These are phyloP conservation scores for Aphrophora alni DNA, from an alignment of 2,888 invertebrate genomes.

Conservation along the genomic window DNA sequence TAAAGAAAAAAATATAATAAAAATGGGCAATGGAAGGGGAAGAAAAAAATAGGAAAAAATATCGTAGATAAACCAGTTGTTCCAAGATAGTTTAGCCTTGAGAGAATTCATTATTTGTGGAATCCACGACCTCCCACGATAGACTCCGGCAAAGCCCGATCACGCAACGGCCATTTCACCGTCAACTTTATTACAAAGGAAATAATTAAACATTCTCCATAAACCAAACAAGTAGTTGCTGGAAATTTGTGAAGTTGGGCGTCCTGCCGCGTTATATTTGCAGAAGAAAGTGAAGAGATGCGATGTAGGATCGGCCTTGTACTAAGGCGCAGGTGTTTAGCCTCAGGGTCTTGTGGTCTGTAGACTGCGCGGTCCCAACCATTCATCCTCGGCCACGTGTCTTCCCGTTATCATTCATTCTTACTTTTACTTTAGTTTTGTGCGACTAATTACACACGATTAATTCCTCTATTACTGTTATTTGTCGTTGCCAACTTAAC, in stretches of 20 bases:
- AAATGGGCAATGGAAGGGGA: too few species aligned
- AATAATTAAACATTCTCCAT: neutral
- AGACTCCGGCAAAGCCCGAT: neutral
- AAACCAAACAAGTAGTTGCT: neutral
- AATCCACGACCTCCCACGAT: neutral
- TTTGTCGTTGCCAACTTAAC: too few species aligned
- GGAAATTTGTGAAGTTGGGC: neutral
- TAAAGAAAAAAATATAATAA: too few species aligned
- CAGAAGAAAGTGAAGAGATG: neutral
- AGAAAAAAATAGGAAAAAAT: too few species aligned
- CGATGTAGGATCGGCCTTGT: neutral
- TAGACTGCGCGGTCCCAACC: neutral
- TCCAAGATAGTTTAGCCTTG: too few species aligned
- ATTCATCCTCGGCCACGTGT: neutral
- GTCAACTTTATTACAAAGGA: neutral
- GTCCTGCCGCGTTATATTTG: constrained; percentile 1
- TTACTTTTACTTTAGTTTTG: neutral
- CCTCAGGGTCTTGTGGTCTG: neutral
- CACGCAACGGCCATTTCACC: neutral
- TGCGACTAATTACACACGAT: too few species aligned
- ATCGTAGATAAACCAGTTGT: too few species aligned
- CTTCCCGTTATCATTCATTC: neutral
- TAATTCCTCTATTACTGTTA: too few species aligned
- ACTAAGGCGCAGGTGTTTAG: neutral
- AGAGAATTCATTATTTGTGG: neutral